phyloP scores from a whole-genome alignment of 2,797 vertebrate genomes.

The Cyclura pinguis region DNA sequence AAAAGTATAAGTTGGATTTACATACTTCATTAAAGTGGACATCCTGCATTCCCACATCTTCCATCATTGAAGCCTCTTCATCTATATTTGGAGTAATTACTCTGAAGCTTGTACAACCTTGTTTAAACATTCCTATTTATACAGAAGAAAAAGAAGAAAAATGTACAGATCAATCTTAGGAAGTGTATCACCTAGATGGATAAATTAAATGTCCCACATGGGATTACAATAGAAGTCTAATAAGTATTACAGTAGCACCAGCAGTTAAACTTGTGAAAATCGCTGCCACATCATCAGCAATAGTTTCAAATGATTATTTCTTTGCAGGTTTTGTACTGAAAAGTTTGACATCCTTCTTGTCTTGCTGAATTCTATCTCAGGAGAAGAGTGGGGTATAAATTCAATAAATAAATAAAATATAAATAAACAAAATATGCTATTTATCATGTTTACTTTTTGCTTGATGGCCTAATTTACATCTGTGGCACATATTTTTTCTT shows the following conservation, averaged over 20 bases:
- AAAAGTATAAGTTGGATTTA: background rate
- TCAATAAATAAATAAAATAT: background rate
- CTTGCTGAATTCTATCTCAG: too few relatives aligned
- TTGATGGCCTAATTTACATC: background rate
- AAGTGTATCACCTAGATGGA: background rate
- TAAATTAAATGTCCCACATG: background rate
- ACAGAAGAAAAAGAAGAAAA: constrained; percentile 41
- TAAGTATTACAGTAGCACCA: background rate
- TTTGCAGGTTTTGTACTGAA: background rate
- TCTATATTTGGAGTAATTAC: constrained; percentile 97
- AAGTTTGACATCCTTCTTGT: too few relatives aligned
- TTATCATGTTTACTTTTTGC: background rate
- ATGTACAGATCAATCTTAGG: background rate
- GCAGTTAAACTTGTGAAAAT: background rate
- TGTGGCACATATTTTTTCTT: background rate
- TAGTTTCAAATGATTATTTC: background rate
- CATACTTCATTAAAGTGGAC: constrained; percentile 97
- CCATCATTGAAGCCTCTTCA: constrained; percentile 98
- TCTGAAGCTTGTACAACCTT: constrained; percentile 94
- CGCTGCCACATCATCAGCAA: too few relatives aligned
- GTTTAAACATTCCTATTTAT: constrained; percentile 92
- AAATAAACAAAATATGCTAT: background rate
- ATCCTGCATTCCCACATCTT: constrained; percentile 99
- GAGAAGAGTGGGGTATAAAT: too few relatives aligned
- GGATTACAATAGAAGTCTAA: background rate